Base-by-base conservation (phyloP, 2,797 vertebrate genomes). In the Caiman crocodilus region DNA sequence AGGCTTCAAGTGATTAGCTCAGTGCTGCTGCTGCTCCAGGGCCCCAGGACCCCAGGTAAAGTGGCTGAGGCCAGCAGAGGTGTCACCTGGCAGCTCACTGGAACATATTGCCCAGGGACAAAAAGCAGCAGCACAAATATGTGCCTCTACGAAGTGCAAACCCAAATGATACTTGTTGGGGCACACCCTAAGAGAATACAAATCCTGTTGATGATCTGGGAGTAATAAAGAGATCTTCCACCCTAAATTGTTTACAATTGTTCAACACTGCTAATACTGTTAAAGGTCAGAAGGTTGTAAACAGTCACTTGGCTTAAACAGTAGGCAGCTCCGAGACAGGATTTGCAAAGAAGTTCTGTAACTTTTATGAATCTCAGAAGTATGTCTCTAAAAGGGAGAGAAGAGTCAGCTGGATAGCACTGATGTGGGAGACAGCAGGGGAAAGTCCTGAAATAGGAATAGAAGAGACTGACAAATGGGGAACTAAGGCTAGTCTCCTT, bases 221-320 rank as follows among this genome's bases (percentile, higher is more conserved):
- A 0, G 4, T 86, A 14, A 26, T 25, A 28, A 86, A 85, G 28
- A 0, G 20, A 67, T 9, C n/a, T 17, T n/a, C 28, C n/a, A 8
- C 63, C 15, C 63, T n/a, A 65, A 26, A 65, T 65, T n/a, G 26
- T n/a, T 65, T 65, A 65, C 28, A 65, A 65, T 65, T 90, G 58
- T 25, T n/a, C 32, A 42, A 78, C 89, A 86, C 21, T n/a, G 35
- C 30, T 30, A 30, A 67, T 65, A 2, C 28, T 28, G 28, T n/a
- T 65, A 65, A 64, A 28, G 28, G n/a, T 17, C n/a, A 7, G 14
- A 65, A 2, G 28, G 28, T 6, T 26, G 26, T 1, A 5, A 5
- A 7, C n/a, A 79, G n/a, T 61, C 32, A 61, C 3, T 1, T 0
- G 32, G 84, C 61, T 12, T 28, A 65, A 65, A 65, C 30, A 73